Evolutionary conservation across 2,113 vertebrate species (phyloP).

Genomic region (Neomonachus schauinslandi): DNA sequence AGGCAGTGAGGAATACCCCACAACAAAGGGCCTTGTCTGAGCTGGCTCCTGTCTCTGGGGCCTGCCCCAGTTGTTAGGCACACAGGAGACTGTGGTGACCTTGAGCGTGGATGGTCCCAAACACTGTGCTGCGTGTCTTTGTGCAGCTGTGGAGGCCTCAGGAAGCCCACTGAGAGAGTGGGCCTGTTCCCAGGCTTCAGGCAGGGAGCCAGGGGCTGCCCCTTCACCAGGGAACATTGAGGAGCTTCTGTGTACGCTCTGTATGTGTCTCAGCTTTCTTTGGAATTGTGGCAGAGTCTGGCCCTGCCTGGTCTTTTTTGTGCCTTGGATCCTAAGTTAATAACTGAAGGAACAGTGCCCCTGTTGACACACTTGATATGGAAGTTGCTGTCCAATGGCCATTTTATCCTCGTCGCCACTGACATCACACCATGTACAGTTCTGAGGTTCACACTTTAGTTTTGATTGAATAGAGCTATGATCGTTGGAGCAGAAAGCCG

Average conservation of each 20-base stretch:
- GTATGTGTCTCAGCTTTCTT: conserved; percentile 52
- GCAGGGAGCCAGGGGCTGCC: conserved; percentile 62
- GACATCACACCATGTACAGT: neutral
- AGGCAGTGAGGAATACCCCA: neutral
- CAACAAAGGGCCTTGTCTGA: conserved; percentile 58
- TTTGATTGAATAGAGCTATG: conserved; percentile 53
- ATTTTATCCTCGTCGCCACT: conserved; percentile 26
- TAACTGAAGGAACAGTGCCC: conserved; percentile 48
- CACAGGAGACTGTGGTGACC: conserved; percentile 10
- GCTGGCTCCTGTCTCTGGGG: neutral
- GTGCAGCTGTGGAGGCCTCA: conserved; percentile 62
- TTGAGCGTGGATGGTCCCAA: neutral
- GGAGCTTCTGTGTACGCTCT: conserved; percentile 57
- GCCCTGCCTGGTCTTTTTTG: conserved; percentile 73
- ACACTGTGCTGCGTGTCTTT: conserved; percentile 43
- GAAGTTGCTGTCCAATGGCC: conserved; percentile 54
- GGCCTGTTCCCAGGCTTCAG: conserved; percentile 59
- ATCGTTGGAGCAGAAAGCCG: conserved; percentile 63
- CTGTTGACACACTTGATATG: conserved; percentile 35
- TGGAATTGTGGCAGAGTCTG: conserved; percentile 62
- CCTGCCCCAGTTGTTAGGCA: conserved; percentile 20
- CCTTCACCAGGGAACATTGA: conserved; percentile 39
- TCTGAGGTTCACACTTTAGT: conserved; percentile 53
- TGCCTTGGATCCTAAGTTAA: conserved; percentile 62
- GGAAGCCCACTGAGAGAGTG: conserved; percentile 51